A percentile compares a stretch with the other conserved stretches of the same genome.
Evolutionary conservation across 2,888 invertebrate genomes (phyloP).

Genomic region (Salpingus planirostris): DNA sequence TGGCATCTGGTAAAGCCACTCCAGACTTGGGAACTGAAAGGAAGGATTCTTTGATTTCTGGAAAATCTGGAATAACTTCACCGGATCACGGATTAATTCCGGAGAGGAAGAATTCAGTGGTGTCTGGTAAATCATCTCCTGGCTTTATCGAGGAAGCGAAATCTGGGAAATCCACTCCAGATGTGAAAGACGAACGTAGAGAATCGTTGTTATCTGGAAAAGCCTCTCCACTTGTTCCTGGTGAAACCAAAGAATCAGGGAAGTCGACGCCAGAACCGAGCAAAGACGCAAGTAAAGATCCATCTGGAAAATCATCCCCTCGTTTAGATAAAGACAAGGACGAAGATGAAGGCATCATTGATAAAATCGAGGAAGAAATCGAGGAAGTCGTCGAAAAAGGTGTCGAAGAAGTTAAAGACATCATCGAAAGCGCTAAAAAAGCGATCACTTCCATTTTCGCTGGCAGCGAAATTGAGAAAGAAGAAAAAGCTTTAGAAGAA

Average conservation of each 20-base stretch:
- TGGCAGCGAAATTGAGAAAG: no score
- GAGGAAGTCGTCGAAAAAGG: conserved; percentile 8
- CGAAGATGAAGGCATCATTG: no score
- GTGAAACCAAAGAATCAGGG: not conserved
- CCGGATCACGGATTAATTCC: no score
- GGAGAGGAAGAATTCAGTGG: conserved; percentile 1
- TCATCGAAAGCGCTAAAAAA: conserved; percentile 6
- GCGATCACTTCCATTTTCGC: no score
- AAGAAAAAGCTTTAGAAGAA: conserved; percentile 3
- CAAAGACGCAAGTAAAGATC: not conserved
- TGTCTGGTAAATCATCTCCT: conserved; percentile 6
- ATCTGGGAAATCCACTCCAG: conserved; percentile 5
- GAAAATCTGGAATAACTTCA: no score
- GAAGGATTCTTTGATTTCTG: conserved; percentile 8
- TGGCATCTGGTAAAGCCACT: conserved; percentile 13
- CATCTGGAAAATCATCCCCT: conserved; percentile 3
- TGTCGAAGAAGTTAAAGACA: conserved; percentile 9
- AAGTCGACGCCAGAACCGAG: not conserved
- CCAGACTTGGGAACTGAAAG: conserved; percentile 13
- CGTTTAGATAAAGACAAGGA: no score
- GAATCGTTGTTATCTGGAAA: not conserved
- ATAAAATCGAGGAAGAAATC: conserved; percentile 2
- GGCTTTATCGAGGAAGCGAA: not conserved
- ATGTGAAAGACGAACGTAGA: not conserved
- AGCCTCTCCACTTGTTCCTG: not conserved